These are phyloP conservation scores for Fissipunctia ypsillon DNA, from an alignment of 2,888 invertebrate species.

Conservation along the genomic window DNA sequence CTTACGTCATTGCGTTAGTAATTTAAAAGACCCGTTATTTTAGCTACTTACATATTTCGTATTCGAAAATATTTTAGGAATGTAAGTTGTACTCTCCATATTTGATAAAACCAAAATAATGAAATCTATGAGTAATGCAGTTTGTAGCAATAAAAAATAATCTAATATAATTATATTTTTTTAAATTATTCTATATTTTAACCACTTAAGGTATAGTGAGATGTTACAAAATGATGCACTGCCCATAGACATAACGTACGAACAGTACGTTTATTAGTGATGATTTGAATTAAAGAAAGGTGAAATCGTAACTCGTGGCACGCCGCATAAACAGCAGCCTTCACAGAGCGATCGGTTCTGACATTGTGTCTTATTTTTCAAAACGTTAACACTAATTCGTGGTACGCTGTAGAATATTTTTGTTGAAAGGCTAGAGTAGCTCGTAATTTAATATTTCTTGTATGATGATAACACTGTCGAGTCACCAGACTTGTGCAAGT, in stretches of 20 bases:
- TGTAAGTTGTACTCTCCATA: constrained; percentile 26
- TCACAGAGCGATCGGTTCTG: constrained; percentile 28
- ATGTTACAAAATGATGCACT: constrained; percentile 15
- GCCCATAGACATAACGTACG: constrained; percentile 2
- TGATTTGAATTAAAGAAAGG: background rate
- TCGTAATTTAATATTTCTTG: constrained; percentile 22
- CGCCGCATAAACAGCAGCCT: constrained; percentile 12
- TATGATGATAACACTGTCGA: background rate
- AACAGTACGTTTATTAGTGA: background rate
- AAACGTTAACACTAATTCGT: constrained; percentile 22
- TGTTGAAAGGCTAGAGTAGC: constrained; percentile 28
- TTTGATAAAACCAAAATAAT: constrained; percentile 26
- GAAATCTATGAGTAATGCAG: constrained; percentile 36
- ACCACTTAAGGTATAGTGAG: background rate
- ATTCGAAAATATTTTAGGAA: constrained; percentile 41
- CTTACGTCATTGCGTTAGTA: constrained; percentile 35
- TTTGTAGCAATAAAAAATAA: constrained; percentile 45
- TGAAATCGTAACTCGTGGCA: background rate
- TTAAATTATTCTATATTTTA: constrained; percentile 25
- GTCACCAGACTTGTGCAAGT: background rate
- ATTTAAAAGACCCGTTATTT: constrained; percentile 34
- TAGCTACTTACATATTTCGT: constrained; percentile 42
- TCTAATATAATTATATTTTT: constrained; percentile 7
- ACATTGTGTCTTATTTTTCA: constrained; percentile 52
- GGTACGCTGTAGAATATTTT: constrained; percentile 25